phyloP scores from a whole-genome alignment of 2,888 invertebrate species.

The Willowsia nigromaculata region DNA sequence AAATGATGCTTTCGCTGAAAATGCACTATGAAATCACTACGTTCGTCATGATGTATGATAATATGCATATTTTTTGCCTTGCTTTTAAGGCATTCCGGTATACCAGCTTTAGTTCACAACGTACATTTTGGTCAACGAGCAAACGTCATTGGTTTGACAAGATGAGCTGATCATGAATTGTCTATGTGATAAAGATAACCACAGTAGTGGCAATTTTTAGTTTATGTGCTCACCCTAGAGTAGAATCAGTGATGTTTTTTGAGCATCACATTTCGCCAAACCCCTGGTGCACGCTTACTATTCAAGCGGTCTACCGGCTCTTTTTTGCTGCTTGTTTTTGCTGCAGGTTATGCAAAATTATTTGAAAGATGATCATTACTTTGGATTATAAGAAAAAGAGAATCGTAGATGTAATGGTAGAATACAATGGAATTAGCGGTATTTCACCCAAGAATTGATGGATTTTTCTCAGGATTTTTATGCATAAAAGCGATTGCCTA shows the following conservation, averaged over 20 bases:
- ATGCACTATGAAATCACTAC: too few species aligned
- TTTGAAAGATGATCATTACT: conserved; percentile 8
- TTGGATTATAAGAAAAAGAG: background rate
- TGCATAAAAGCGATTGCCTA: background rate
- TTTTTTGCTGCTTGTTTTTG: background rate
- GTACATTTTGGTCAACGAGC: too few species aligned
- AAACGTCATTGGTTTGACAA: conserved; percentile 46
- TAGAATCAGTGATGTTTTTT: background rate
- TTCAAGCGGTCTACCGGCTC: background rate
- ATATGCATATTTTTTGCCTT: too few species aligned
- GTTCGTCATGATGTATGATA: too few species aligned
- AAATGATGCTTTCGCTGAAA: too few species aligned
- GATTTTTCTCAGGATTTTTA: background rate
- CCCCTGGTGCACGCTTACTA: conserved; percentile 22
- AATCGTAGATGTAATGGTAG: background rate
- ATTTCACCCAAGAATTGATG: conserved; percentile 18
- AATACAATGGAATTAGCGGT: conserved; percentile 11
- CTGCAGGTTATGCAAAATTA: conserved; percentile 15
- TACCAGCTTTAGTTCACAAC: too few species aligned
- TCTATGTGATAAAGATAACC: conserved; percentile 35
- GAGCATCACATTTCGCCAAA: conserved; percentile 17
- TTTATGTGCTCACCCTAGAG: background rate
- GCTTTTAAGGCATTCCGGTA: too few species aligned
- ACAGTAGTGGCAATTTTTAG: background rate
- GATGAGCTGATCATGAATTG: conserved; percentile 32